Conservation (phyloP, 2,888 invertebrate species). For the Cheilosia vulpina region DNA sequence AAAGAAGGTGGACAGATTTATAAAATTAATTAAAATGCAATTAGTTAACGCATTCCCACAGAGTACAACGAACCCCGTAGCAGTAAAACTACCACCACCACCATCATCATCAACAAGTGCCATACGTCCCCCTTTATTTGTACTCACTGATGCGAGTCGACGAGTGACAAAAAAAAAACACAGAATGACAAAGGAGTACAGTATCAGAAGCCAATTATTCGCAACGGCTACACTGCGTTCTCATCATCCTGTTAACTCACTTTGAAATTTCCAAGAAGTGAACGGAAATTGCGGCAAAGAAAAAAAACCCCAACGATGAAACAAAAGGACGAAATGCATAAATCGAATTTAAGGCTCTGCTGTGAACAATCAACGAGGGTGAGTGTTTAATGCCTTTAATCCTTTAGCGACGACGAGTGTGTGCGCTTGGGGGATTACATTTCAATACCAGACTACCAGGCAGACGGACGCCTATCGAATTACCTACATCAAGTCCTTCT, state of each 20-base stretch:
- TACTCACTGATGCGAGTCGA: constrained; percentile 37
- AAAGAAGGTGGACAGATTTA: constrained; percentile 17
- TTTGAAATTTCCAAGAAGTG: constrained; percentile 21
- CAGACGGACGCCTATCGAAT: constrained; percentile 63
- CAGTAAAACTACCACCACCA: not conserved
- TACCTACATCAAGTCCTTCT: constrained; percentile 24
- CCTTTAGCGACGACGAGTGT: constrained; percentile 58
- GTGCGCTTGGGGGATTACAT: constrained; percentile 53
- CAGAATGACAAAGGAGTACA: constrained; percentile 25
- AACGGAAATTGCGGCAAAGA: constrained; percentile 7
- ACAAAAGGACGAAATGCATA: constrained; percentile 33
- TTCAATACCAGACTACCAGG: constrained; percentile 42
- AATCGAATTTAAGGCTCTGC: constrained; percentile 34
- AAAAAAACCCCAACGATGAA: not conserved
- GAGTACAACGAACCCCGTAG: constrained; percentile 23
- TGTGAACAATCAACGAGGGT: constrained; percentile 41
- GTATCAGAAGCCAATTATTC: constrained; percentile 61
- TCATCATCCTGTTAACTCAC: constrained; percentile 52
- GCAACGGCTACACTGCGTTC: constrained; percentile 27
- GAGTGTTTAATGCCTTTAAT: constrained; percentile 59
- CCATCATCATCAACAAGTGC: constrained; percentile 52
- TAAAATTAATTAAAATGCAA: constrained; percentile 57
- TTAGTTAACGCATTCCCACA: constrained; percentile 37
- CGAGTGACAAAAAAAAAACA: constrained; percentile 24
- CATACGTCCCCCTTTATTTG: constrained; percentile 37